Conservation (phyloP, 2,113 vertebrate genomes). For the Phoenicopterus ruber region DNA sequence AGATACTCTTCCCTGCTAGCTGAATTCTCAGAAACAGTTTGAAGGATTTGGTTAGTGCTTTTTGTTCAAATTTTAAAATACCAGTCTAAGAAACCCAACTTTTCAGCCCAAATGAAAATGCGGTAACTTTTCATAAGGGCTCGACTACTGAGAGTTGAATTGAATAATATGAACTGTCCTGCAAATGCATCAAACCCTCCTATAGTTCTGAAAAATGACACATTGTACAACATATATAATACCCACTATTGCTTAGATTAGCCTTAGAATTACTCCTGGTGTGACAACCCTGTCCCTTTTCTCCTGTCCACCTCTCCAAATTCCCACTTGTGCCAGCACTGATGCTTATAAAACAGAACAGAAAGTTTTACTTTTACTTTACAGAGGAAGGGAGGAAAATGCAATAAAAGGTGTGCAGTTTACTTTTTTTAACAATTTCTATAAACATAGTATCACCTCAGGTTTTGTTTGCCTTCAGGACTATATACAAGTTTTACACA, state of each 20-base stretch:
- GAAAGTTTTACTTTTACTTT: neutral
- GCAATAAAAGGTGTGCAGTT: neutral
- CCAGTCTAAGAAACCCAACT: neutral
- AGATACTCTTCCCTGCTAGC: neutral
- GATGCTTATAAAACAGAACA: neutral
- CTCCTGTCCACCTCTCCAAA: neutral
- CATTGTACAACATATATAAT: neutral
- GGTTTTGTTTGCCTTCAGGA: neutral
- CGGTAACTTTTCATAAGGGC: neutral
- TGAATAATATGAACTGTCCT: neutral
- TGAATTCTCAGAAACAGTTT: neutral
- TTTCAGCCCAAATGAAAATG: neutral
- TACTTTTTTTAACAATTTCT: neutral
- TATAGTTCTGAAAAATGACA: neutral
- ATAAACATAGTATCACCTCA: neutral
- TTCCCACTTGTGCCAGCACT: neutral
- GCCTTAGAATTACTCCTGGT: neutral
- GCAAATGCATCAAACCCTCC: neutral
- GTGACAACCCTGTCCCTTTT: neutral
- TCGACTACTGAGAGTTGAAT: neutral
- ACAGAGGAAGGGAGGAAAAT: neutral
- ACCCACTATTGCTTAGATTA: neutral
- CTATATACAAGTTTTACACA: neutral
- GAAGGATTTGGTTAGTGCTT: neutral
- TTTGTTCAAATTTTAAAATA: neutral